Percentiles rank a stretch among this genome's conserved stretches.
phyloP scores from a whole-genome alignment of 2,888 invertebrate genomes.

The Drosophila meridiana region DNA sequence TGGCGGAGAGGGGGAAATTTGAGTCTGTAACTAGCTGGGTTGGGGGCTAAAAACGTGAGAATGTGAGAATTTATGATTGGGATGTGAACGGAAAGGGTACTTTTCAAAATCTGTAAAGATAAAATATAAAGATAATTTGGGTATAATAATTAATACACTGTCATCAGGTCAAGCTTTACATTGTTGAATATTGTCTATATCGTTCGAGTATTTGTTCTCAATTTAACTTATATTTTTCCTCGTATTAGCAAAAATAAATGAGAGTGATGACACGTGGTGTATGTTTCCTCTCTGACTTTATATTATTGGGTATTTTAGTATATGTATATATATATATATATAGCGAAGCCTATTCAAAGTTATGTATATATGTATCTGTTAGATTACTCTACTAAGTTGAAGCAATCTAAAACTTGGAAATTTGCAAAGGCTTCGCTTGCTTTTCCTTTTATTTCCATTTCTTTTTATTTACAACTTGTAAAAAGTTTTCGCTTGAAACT shows the following conservation, averaged over 20 bases:
- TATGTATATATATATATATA: too few relatives aligned
- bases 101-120: too few relatives aligned
- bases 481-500: conserved; percentile 3
- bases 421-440: neutral
- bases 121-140: too few relatives aligned
- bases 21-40: neutral
- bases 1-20: neutral
- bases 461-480: neutral
- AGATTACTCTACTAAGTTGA: neutral
- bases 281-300: neutral
- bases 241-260: neutral
- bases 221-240: too few relatives aligned
- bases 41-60: neutral
- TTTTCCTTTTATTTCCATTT: neutral
- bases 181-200: too few relatives aligned
- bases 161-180: too few relatives aligned
- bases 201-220: too few relatives aligned
- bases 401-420: neutral
- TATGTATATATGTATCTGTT: neutral
- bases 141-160: too few relatives aligned
- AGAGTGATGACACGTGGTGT: too few relatives aligned
- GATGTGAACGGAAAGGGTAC: neutral
- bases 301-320: neutral
- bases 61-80: neutral
- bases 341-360: too few relatives aligned